Evolutionary conservation across 2,797 vertebrate genomes (phyloP).

Genomic region (Gadopsis marmoratus): DNA sequence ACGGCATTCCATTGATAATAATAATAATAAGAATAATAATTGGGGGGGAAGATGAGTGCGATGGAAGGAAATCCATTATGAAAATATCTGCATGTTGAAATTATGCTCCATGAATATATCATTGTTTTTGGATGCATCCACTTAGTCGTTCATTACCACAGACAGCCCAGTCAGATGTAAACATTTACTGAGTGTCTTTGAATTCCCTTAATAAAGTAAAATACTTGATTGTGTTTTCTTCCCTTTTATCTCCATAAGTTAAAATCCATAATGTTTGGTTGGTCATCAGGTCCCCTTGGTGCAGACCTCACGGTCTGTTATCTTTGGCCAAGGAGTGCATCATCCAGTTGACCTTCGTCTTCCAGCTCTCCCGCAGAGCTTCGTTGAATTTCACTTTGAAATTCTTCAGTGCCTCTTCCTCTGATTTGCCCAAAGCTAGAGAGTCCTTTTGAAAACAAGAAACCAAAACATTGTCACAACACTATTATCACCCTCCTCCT

Average conservation of each 20-base stretch:
- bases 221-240: slow-evolving; percentile 48
- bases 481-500: not conserved
- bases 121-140: slow-evolving; percentile 49
- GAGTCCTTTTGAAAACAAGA: slow-evolving; percentile 88
- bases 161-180: slow-evolving; percentile 67
- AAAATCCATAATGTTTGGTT: slow-evolving; percentile 53
- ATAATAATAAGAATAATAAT: too few relatives aligned
- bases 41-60: slow-evolving; percentile 12
- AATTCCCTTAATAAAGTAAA: slow-evolving; percentile 59
- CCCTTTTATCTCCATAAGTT: slow-evolving; percentile 57
- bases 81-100: slow-evolving; percentile 32
- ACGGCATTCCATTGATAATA: slow-evolving; percentile 24
- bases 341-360: slow-evolving; percentile 99
- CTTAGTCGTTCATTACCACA: slow-evolving; percentile 40
- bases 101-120: slow-evolving; percentile 16
- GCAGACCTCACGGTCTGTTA: slow-evolving; percentile 87
- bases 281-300: slow-evolving; percentile 24
- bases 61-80: not conserved
- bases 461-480: slow-evolving; percentile 30
- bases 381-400: slow-evolving; percentile 99
- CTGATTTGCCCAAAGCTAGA: slow-evolving; percentile 93
- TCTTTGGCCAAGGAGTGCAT: slow-evolving; percentile 98
- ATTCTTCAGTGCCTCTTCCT: slow-evolving; percentile 97
- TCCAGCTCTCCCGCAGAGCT: slow-evolving; percentile 98
- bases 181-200: slow-evolving; percentile 67